A percentile compares a stretch with the other conserved stretches of the same genome.
phyloP scores from a whole-genome alignment of 2,797 vertebrate genomes.

The Peromyscus eremicus region DNA sequence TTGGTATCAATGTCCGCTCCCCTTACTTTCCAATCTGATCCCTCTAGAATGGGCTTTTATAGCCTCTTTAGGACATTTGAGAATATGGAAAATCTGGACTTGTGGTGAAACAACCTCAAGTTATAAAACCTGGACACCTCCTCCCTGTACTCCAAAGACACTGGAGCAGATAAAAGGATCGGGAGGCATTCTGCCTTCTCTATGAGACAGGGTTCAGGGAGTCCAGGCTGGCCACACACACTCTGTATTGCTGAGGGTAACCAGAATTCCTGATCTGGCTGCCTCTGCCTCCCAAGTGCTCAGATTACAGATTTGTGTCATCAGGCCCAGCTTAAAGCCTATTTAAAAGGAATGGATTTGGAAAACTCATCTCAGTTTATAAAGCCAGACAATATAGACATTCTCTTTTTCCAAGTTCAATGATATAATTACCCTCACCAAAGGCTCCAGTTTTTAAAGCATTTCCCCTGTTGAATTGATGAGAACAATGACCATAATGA shows the following conservation, averaged over 20 bases:
- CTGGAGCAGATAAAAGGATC: background rate
- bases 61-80: background rate
- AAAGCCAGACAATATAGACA: conserved; percentile 23
- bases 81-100: background rate
- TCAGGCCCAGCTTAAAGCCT: background rate
- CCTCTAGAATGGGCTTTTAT: background rate
- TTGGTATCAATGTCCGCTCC: background rate
- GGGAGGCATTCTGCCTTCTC: background rate
- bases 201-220: background rate
- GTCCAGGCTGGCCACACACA: background rate
- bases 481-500: conserved; percentile 45
- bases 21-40: background rate
- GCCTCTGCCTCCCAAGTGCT: background rate
- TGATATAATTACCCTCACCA: conserved; percentile 4
- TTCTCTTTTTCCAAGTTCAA: background rate
- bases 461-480: background rate
- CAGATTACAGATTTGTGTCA: background rate
- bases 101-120: background rate
- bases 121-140: background rate
- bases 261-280: background rate
- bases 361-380: background rate
- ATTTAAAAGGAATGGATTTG: background rate
- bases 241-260: background rate
- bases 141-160: background rate
- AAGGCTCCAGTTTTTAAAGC: background rate